A percentile compares a stretch with the other conserved stretches of the same genome.
Conservation (phyloP, 2,888 invertebrate species). For the Stenolophus ochropezus region DNA sequence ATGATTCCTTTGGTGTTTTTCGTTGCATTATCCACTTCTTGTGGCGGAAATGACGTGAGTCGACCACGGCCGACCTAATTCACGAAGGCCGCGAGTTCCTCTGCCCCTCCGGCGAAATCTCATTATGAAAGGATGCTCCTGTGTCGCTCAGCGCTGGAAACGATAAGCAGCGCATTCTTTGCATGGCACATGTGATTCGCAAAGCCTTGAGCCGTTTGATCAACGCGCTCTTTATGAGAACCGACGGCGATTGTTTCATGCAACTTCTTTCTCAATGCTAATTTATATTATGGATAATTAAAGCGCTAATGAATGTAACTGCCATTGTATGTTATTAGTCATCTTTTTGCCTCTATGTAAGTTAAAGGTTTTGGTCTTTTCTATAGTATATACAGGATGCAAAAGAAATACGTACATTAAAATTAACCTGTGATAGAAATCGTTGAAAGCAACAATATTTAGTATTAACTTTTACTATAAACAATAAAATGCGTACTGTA, state of each 20-base stretch:
- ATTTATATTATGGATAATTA: neutral
- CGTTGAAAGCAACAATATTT: no score
- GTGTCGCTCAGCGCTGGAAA: slow-evolving; percentile 14
- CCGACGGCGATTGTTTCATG: slow-evolving; percentile 12
- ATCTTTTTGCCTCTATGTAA: no score
- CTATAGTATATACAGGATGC: no score
- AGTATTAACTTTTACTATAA: no score
- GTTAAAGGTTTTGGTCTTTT: no score
- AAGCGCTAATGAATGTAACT: neutral
- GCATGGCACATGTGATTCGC: slow-evolving; percentile 34
- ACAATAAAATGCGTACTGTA: no score
- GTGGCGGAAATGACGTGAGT: slow-evolving; percentile 31
- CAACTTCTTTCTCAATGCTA: neutral
- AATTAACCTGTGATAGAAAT: no score
- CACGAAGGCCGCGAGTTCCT: slow-evolving; percentile 33
- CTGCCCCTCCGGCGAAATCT: slow-evolving; percentile 19
- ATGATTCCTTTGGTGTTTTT: no score
- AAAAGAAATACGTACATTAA: no score
- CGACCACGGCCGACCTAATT: slow-evolving; percentile 50
- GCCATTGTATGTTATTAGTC: neutral
- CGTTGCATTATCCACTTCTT: neutral
- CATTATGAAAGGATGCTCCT: slow-evolving; percentile 46
- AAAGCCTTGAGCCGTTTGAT: slow-evolving; percentile 21
- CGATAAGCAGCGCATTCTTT: slow-evolving; percentile 35
- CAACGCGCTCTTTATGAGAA: neutral